These are phyloP conservation scores for Galbula dea DNA, from an alignment of 2,113 vertebrate genomes.

Conservation along the genomic window DNA sequence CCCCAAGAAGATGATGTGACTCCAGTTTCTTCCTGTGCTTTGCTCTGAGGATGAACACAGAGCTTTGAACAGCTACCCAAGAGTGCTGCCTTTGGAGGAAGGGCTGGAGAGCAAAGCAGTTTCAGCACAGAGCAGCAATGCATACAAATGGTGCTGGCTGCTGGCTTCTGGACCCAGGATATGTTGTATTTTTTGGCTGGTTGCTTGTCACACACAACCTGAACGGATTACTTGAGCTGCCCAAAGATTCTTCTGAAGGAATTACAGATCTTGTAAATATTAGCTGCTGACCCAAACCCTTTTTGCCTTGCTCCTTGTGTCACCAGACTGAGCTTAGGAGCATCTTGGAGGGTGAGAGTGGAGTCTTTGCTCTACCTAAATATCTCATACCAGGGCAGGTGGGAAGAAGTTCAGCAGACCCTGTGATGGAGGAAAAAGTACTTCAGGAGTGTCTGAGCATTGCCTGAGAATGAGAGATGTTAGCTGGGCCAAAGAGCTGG, in stretches of 20 bases:
- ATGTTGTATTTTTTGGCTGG: neutral
- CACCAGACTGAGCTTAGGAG: neutral
- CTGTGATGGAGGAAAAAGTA: neutral
- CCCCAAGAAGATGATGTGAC: neutral
- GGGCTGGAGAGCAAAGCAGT: neutral
- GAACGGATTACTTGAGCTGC: neutral
- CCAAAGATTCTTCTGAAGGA: neutral
- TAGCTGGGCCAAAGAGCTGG: neutral
- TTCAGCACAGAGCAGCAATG: neutral
- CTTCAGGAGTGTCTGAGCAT: neutral
- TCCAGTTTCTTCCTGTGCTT: fast-evolving
- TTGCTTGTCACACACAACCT: neutral
- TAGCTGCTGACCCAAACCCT: neutral
- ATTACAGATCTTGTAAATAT: neutral
- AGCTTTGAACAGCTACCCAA: neutral
- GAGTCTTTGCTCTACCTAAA: neutral
- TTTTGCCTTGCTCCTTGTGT: neutral
- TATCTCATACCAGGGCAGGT: neutral
- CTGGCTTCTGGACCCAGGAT: neutral
- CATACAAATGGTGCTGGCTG: neutral
- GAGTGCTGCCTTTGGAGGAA: neutral
- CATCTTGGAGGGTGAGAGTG: fast-evolving
- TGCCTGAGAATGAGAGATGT: neutral
- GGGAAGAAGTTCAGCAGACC: neutral
- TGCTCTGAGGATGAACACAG: neutral